Percentiles rank a stretch among this genome's conserved stretches.
Conservation (phyloP, 2,888 invertebrate species). For the Polymixis flavicincta region DNA sequence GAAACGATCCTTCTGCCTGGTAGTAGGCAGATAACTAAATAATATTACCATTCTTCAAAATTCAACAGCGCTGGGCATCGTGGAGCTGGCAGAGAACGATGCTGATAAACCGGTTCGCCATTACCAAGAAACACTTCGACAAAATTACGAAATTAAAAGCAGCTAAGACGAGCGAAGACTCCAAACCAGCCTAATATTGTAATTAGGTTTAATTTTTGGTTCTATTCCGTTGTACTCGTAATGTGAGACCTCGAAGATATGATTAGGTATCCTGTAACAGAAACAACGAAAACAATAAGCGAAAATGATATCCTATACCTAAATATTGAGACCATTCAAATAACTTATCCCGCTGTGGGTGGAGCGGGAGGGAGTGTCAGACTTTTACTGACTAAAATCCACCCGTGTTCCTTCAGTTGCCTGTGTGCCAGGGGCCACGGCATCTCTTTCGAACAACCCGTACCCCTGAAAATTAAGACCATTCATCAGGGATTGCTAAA, state of each 20-base stretch:
- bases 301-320: neutral
- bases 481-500: neutral
- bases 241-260: neutral
- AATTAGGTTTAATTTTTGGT: neutral
- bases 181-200: constrained; percentile 52
- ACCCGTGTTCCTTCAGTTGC: too few relatives aligned
- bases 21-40: neutral
- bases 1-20: neutral
- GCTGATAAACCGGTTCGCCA: constrained; percentile 76
- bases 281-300: neutral
- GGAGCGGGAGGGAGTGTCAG: too few relatives aligned
- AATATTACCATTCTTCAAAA: constrained; percentile 9
- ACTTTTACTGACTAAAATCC: too few relatives aligned
- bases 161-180: constrained; percentile 53
- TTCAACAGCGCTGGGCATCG: constrained; percentile 78
- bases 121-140: constrained; percentile 78
- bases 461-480: neutral
- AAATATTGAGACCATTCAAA: too few relatives aligned
- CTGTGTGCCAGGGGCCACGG: too few relatives aligned
- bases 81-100: constrained; percentile 84
- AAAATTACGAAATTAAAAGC: constrained; percentile 73
- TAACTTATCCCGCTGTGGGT: too few relatives aligned
- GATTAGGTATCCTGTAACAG: neutral
- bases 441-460: too few relatives aligned
- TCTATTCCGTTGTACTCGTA: neutral